Conservation (phyloP, 2,113 vertebrate genomes). For the Silurus glanis region DNA sequence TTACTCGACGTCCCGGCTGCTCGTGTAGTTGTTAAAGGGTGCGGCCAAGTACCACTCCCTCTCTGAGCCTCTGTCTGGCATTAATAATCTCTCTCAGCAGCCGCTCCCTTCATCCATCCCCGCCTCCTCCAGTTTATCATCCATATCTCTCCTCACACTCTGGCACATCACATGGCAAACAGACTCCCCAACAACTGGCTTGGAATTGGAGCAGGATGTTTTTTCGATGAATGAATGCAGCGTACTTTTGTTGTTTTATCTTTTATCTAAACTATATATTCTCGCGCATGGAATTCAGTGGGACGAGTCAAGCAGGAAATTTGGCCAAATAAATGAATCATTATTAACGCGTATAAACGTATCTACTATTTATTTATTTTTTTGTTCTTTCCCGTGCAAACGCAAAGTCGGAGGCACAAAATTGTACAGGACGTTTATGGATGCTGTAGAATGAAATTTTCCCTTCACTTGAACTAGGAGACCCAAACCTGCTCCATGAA, state of each 20-base stretch:
- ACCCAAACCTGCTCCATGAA: too few relatives aligned
- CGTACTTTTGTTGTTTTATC: neutral
- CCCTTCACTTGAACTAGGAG: too few relatives aligned
- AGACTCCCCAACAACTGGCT: constrained; percentile 3
- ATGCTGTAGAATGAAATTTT: too few relatives aligned
- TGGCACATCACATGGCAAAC: constrained; percentile 13
- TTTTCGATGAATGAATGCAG: neutral
- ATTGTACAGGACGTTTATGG: too few relatives aligned
- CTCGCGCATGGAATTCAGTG: neutral
- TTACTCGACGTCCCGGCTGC: neutral
- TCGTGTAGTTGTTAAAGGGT: constrained; percentile 26
- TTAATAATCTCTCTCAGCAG: constrained; percentile 51
- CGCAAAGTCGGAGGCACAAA: too few relatives aligned
- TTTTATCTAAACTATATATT: neutral
- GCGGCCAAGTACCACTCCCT: constrained; percentile 41
- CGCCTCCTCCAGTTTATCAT: constrained; percentile 38
- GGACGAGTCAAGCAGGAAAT: neutral
- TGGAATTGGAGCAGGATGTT: neutral
- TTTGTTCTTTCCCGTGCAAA: too few relatives aligned
- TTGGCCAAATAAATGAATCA: neutral
- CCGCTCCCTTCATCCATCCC: constrained; percentile 34
- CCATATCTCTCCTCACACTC: constrained; percentile 41
- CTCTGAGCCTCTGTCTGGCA: constrained; percentile 19
- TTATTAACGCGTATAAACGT: neutral
- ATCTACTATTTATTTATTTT: too few relatives aligned